Conservation (phyloP, 2,797 vertebrate genomes). For the Muscicapa comitata region DNA sequence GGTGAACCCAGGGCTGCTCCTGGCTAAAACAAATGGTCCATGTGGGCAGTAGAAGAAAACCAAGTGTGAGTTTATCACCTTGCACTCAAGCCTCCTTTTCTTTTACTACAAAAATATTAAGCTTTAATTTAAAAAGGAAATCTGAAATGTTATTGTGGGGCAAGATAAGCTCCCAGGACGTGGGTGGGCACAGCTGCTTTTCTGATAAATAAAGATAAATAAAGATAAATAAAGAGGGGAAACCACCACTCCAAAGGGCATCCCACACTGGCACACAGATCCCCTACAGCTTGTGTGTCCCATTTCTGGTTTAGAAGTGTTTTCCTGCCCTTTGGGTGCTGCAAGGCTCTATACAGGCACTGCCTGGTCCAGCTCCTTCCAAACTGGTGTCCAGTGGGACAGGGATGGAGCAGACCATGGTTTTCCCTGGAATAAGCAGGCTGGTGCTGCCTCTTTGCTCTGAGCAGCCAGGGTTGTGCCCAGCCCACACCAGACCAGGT, state of each 20-base stretch:
- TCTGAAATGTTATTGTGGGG: not conserved
- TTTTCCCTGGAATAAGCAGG: accelerated
- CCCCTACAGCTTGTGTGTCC: accelerated
- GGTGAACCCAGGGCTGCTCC: not conserved
- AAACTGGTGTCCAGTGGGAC: not conserved
- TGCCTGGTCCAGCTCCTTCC: not conserved
- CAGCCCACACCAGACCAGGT: not conserved
- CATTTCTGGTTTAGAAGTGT: not conserved
- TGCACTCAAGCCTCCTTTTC: not conserved
- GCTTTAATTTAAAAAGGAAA: not conserved
- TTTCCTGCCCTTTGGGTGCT: not conserved
- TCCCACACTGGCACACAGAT: not conserved
- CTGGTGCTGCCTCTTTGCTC: not conserved
- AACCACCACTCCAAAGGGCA: not conserved
- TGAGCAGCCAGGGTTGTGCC: not conserved
- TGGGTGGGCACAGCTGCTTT: not conserved
- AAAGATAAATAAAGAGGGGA: not conserved
- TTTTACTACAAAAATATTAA: not conserved
- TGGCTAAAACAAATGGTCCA: not conserved
- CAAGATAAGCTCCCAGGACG: not conserved
- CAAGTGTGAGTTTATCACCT: not conserved
- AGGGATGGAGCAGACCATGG: not conserved
- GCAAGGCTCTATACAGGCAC: not conserved
- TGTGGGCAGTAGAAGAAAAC: not conserved
- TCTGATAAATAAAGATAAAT: not conserved